A percentile compares a stretch with the other conserved stretches of the same genome.
Evolutionary conservation across 2,113 vertebrate species (phyloP).

Genomic region (Pelusios castaneus): DNA sequence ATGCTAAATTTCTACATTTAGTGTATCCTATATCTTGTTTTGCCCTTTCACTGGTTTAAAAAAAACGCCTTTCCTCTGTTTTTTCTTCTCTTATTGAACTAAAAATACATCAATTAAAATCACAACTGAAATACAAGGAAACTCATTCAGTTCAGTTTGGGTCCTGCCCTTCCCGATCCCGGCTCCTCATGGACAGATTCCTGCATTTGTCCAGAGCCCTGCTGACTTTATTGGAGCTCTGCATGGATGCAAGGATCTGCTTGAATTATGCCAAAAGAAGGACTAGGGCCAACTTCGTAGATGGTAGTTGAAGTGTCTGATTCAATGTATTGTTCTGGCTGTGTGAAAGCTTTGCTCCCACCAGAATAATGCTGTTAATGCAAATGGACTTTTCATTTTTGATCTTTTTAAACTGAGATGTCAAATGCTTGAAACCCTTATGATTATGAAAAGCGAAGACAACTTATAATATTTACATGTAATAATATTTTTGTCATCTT

Average conservation of each 20-base stretch:
- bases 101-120: neutral
- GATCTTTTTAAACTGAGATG: neutral
- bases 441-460: neutral
- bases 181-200: neutral
- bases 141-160: fast-evolving
- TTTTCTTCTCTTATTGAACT: neutral
- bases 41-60: neutral
- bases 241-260: neutral
- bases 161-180: neutral
- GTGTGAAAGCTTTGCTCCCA: neutral
- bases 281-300: neutral
- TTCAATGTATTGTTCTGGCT: neutral
- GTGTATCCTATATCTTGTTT: neutral
- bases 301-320: too few species aligned
- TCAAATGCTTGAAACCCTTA: neutral
- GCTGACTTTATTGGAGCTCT: neutral
- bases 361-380: neutral
- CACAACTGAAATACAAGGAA: neutral
- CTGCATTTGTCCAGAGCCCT: neutral
- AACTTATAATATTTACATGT: neutral
- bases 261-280: neutral
- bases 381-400: neutral
- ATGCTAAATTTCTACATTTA: neutral
- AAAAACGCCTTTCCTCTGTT: neutral
- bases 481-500: neutral